phyloP scores from a whole-genome alignment of 1,140 invertebrate genomes.

The Drosophila tropicalis region DNA sequence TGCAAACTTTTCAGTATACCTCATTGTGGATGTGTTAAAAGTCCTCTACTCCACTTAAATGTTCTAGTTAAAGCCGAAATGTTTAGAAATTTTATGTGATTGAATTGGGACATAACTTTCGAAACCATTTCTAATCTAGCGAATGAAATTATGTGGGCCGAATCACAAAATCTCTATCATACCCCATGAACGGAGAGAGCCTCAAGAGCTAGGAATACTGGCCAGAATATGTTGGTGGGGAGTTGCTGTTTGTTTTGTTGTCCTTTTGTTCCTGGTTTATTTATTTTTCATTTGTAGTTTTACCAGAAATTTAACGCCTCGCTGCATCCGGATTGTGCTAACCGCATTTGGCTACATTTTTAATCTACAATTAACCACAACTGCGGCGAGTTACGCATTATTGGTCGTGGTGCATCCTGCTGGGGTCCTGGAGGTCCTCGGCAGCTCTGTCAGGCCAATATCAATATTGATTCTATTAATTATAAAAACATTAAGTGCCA shows the following conservation, averaged over 20 bases:
- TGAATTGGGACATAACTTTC: too few species aligned
- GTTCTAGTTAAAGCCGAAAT: too few species aligned
- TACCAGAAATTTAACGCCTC: slow-evolving; percentile 79
- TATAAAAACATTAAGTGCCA: slow-evolving; percentile 83
- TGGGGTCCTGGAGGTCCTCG: neutral
- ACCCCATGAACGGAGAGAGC: too few species aligned
- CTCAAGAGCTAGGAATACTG: neutral
- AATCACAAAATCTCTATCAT: too few species aligned
- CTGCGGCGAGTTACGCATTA: slow-evolving; percentile 38
- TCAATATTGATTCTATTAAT: slow-evolving; percentile 83
- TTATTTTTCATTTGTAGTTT: slow-evolving; percentile 47
- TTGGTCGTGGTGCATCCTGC: neutral
- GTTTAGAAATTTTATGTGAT: too few species aligned
- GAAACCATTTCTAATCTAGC: too few species aligned
- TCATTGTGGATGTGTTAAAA: too few species aligned
- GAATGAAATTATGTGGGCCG: too few species aligned
- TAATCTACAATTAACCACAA: slow-evolving; percentile 82
- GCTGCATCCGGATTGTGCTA: slow-evolving; percentile 50
- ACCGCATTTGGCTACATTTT: slow-evolving; percentile 76
- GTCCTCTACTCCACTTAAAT: too few species aligned
- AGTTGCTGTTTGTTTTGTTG: neutral
- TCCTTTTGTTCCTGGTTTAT: slow-evolving; percentile 20
- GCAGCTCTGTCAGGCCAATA: slow-evolving; percentile 41
- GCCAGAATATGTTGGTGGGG: neutral
- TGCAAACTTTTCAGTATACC: neutral